Evolutionary conservation across 2,888 invertebrate genomes (phyloP).

Genomic region (Leptopterna dolabrata): DNA sequence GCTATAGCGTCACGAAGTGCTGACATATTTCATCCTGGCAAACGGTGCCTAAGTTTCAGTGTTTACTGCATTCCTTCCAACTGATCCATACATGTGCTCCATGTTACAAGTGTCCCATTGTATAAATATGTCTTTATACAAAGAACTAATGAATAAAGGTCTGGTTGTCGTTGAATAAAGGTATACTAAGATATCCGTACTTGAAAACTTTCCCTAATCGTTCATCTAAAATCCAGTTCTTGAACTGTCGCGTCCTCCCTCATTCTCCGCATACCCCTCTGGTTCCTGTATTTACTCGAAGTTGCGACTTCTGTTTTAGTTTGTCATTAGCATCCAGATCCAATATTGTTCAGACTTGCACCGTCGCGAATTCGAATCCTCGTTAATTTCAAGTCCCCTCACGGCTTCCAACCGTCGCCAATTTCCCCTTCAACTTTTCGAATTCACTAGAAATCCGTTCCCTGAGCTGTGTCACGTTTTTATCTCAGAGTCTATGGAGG

Average conservation of each 20-base stretch:
- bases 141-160: too few relatives aligned
- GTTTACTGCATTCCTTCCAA: too few relatives aligned
- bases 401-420: background rate
- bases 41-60: too few relatives aligned
- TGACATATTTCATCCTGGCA: too few relatives aligned
- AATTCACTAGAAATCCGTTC: background rate
- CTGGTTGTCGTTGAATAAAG: too few relatives aligned
- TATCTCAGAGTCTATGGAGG: background rate
- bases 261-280: background rate
- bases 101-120: too few relatives aligned
- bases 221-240: too few relatives aligned
- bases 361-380: background rate
- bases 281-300: background rate
- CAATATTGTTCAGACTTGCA: background rate
- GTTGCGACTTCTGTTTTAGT: background rate
- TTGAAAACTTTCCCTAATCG: too few relatives aligned
- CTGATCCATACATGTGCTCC: too few relatives aligned
- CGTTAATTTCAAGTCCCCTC: background rate
- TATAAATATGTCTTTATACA: too few relatives aligned
- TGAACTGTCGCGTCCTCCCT: background rate
- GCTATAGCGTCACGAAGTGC: too few relatives aligned
- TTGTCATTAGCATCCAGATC: background rate
- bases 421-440: background rate
- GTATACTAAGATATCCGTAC: too few relatives aligned
- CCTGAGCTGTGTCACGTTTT: background rate